Evolutionary conservation across 2,113 vertebrate species (phyloP), one percentile per base, ranked within the genome.

Genomic region (Megaptera novaeangliae): DNA sequence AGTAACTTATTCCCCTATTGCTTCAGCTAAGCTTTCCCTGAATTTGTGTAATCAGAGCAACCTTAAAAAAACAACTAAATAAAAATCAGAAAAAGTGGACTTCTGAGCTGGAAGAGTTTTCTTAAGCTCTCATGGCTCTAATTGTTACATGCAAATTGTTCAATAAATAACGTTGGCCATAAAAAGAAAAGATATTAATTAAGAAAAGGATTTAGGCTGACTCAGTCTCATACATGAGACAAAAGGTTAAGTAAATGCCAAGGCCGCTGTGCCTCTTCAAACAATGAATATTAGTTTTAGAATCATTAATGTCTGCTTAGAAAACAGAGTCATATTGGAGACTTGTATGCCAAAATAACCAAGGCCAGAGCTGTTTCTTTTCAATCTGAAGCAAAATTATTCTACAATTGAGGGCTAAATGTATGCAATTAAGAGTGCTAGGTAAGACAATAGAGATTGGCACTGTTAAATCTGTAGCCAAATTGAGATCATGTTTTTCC

Each of bases 181-280:
- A 97, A 46, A 96, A 99, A 99, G 99, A 99, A 99, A 99, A 99
- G 99, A 99, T 99, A 99, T 99, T 99, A 99, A 99, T 99, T 99
- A 99, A 99, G 99, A 99, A 99, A 99, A 99, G 99, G 99, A 99
- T 99, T 99, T 99, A 99, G 99, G 98, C 99, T 99, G 99, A 99
- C 99, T 99, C 99, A 99, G 99, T 98, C 99, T 99, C 99, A 99
- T 99, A 99, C 99, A 99, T 99, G 99, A 99, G 99, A 99, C 99
- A 99, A 99, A 99, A 99, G 99, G 99, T 99, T 99, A 99, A 99
- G 99, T 99, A 99, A 99, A 99, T 99, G 99, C 99, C 99, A 99
- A 99, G 99, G 99, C 99, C 98, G 98, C 99, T 98, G 99, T 99
- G 99, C 99, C 99, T 99, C 99, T 99, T 99, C 99, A 99, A 99